phyloP scores from a whole-genome alignment of 92 coral and sea anemone species.

The Porites divaricata region DNA sequence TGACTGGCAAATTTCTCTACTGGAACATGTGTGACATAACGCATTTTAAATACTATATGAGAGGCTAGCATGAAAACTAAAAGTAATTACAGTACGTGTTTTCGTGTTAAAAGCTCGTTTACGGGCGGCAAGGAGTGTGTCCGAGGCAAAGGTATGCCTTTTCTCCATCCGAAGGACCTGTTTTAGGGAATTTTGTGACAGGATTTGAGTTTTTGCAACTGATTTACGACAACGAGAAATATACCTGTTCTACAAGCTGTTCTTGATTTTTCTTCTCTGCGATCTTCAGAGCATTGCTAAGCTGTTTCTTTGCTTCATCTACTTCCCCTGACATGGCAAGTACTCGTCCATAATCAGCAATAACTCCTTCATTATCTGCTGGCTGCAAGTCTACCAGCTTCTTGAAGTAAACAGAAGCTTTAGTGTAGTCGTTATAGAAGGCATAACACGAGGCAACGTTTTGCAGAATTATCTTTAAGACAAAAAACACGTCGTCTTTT shows the following conservation, averaged over 20 bases:
- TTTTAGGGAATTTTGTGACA: too few species aligned
- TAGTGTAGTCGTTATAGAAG: constrained; percentile 68
- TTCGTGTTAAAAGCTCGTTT: too few species aligned
- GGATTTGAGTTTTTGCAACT: too few species aligned
- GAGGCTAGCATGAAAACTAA: too few species aligned
- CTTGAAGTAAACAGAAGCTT: constrained; percentile 52
- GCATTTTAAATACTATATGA: too few species aligned
- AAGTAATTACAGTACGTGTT: too few species aligned
- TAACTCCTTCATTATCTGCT: constrained; percentile 44
- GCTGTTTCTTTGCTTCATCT: constrained; percentile 65
- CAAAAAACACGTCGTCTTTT: not conserved
- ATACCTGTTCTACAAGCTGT: constrained; percentile 59
- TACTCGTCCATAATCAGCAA: constrained; percentile 64
- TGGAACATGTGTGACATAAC: too few species aligned
- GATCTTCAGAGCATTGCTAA: constrained; percentile 60
- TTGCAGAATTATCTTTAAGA: constrained; percentile 65
- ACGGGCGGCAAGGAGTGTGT: too few species aligned
- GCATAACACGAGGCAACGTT: constrained; percentile 69
- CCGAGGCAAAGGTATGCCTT: too few species aligned
- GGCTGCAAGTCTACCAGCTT: constrained; percentile 63
- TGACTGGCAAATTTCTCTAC: too few species aligned
- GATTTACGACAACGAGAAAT: too few species aligned
- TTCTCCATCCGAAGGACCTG: too few species aligned
- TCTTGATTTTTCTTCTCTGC: constrained; percentile 72
- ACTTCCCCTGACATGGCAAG: constrained; percentile 74